Evolutionary conservation across 53 echinoderm and acorn worm species (phyloP).

Genomic region (Pentamera pediparva): DNA sequence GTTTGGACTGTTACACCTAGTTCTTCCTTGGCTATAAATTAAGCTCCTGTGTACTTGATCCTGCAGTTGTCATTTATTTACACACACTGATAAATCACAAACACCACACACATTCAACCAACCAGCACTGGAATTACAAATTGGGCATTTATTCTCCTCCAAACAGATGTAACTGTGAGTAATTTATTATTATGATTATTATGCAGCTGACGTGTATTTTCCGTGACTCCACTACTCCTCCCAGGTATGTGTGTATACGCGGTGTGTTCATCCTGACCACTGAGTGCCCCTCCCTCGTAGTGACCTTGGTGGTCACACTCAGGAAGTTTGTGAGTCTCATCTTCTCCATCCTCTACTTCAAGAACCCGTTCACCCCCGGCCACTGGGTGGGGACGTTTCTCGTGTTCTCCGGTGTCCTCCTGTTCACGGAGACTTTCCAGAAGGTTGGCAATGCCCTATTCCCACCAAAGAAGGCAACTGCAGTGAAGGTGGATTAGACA

Average conservation of each 20-base stretch:
- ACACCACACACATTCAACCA: too few species aligned
- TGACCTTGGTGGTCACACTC: constrained; percentile 84
- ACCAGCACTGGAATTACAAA: too few species aligned
- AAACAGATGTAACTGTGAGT: too few species aligned
- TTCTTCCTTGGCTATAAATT: too few species aligned
- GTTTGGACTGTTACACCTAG: too few species aligned
- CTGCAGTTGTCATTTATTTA: too few species aligned
- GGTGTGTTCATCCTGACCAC: constrained; percentile 93
- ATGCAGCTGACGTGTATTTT: too few species aligned
- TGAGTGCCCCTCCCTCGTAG: constrained; percentile 88
- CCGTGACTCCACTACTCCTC: not conserved
- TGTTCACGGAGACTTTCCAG: constrained; percentile 81
- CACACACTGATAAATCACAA: too few species aligned
- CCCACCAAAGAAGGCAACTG: constrained; percentile 17
- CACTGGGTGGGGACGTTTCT: constrained; percentile 83
- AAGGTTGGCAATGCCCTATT: constrained; percentile 35
- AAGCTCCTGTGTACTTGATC: too few species aligned
- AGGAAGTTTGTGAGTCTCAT: constrained; percentile 89
- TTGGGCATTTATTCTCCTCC: too few species aligned
- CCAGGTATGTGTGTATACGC: constrained; percentile 88
- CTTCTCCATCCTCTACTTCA: constrained; percentile 86
- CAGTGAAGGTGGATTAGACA: constrained; percentile 45
- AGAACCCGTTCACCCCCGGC: constrained; percentile 80
- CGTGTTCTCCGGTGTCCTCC: constrained; percentile 72
- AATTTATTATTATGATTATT: too few species aligned